Evolutionary conservation across 2,888 invertebrate genomes (phyloP).

Genomic region (Eupithecia insigniata): DNA sequence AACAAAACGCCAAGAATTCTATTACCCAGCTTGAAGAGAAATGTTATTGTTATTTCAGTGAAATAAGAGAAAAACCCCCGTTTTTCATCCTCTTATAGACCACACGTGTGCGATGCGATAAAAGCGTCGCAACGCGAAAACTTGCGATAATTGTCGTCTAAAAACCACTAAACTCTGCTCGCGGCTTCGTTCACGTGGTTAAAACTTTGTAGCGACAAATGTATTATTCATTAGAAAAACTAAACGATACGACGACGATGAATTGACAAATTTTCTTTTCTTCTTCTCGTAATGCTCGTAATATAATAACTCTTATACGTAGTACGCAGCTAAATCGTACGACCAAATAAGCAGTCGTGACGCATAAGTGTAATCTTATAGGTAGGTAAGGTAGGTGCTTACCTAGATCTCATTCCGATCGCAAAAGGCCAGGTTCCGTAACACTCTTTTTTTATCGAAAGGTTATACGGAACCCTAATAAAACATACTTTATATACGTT

Average conservation of each 20-base stretch:
- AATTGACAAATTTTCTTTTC: too few species aligned
- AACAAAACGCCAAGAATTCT: conserved; percentile 5
- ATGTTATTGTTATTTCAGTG: conserved; percentile 11
- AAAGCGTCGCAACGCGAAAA: background rate
- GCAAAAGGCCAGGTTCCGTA: background rate
- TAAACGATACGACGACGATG: background rate
- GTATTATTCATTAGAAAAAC: background rate
- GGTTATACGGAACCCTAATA: conserved; percentile 32
- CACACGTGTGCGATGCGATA: background rate
- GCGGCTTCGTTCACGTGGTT: too few species aligned
- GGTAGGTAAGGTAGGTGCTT: background rate
- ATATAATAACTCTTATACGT: too few species aligned
- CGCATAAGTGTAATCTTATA: background rate
- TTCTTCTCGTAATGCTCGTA: too few species aligned
- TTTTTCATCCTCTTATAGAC: conserved; percentile 5
- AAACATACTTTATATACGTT: conserved; percentile 20
- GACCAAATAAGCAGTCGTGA: background rate
- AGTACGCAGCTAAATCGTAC: background rate
- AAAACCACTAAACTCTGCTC: background rate
- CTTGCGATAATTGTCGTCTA: background rate
- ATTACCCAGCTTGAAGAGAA: conserved; percentile 6
- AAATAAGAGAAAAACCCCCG: conserved; percentile 10
- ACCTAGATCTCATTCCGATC: conserved; percentile 1
- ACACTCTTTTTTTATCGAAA: conserved; percentile 12
- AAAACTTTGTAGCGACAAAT: too few species aligned